These are phyloP conservation scores for Liopterus haemorrhoidalis DNA, from an alignment of 2,888 invertebrate species.

Conservation along the genomic window DNA sequence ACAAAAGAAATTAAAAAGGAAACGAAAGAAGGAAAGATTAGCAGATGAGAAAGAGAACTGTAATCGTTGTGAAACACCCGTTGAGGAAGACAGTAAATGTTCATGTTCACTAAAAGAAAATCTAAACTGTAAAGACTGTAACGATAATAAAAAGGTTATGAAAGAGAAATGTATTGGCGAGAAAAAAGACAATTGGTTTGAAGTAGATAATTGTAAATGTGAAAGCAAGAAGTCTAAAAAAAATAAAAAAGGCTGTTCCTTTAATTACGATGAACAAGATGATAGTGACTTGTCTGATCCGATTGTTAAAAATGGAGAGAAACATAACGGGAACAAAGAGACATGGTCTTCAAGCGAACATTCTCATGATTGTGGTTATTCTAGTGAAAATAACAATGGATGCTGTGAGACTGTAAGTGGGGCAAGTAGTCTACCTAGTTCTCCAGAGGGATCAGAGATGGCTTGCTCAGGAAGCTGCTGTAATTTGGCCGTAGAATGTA, in stretches of 20 bases:
- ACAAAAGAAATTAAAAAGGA: slow-evolving; percentile 74
- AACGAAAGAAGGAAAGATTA: slow-evolving; percentile 65
- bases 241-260: slow-evolving; percentile 15
- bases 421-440: slow-evolving; percentile 73
- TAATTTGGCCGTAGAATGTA: slow-evolving; percentile 57
- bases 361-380: slow-evolving; percentile 82
- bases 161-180: slow-evolving; percentile 6
- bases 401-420: slow-evolving; percentile 61
- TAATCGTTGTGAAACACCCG: slow-evolving; percentile 42
- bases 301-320: slow-evolving; percentile 38
- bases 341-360: slow-evolving; percentile 61
- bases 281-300: slow-evolving; percentile 20
- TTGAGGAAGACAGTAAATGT: slow-evolving; percentile 36
- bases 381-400: slow-evolving; percentile 75
- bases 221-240: slow-evolving; percentile 19
- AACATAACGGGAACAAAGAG: slow-evolving; percentile 43
- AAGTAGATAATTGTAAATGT: slow-evolving; percentile 16
- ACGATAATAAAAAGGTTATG: slow-evolving; percentile 14
- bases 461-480: slow-evolving; percentile 86
- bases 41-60: slow-evolving; percentile 46
- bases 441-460: slow-evolving; percentile 84
- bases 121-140: slow-evolving; percentile 28
- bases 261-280: slow-evolving; percentile 23
- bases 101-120: slow-evolving; percentile 29
- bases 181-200: slow-evolving; percentile 15